Conservation (phyloP, 1,140 invertebrate species). For the Campoletis sonorensis region DNA sequence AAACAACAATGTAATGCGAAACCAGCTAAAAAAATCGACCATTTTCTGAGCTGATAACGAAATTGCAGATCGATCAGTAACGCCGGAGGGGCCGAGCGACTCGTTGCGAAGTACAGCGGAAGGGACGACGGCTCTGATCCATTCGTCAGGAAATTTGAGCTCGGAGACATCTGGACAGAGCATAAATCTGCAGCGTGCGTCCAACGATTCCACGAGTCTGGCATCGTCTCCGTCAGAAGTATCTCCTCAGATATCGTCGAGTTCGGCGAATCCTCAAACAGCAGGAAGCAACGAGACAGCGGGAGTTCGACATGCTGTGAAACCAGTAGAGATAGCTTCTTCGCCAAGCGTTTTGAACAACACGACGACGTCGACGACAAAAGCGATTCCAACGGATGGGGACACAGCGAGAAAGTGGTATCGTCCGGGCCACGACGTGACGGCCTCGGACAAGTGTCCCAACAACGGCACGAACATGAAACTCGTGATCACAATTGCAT, state of each 20-base stretch:
- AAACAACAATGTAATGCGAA: neutral
- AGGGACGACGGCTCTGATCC: neutral
- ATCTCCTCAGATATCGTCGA: constrained; percentile 44
- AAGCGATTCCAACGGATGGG: constrained; percentile 49
- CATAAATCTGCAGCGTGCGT: constrained; percentile 30
- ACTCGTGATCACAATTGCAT: constrained; percentile 87
- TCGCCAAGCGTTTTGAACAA: neutral
- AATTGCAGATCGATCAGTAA: neutral
- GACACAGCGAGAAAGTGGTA: constrained; percentile 77
- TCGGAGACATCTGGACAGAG: constrained; percentile 53
- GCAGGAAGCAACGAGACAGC: constrained; percentile 18
- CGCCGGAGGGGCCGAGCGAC: neutral
- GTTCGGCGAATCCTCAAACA: constrained; percentile 42
- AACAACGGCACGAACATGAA: constrained; percentile 80
- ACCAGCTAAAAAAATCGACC: neutral
- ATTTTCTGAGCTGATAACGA: neutral
- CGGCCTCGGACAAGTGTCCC: constrained; percentile 82
- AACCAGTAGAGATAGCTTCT: neutral
- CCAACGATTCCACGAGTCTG: constrained; percentile 39
- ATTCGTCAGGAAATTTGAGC: constrained; percentile 58
- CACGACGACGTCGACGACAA: constrained; percentile 40
- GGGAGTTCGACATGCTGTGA: constrained; percentile 19
- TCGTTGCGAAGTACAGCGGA: neutral
- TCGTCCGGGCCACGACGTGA: constrained; percentile 80
- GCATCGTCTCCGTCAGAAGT: constrained; percentile 60